Evolutionary conservation across 1,140 invertebrate species (phyloP), one percentile per base, ranked within the genome.

Genomic region (Stegodyphus mimosarum): DNA sequence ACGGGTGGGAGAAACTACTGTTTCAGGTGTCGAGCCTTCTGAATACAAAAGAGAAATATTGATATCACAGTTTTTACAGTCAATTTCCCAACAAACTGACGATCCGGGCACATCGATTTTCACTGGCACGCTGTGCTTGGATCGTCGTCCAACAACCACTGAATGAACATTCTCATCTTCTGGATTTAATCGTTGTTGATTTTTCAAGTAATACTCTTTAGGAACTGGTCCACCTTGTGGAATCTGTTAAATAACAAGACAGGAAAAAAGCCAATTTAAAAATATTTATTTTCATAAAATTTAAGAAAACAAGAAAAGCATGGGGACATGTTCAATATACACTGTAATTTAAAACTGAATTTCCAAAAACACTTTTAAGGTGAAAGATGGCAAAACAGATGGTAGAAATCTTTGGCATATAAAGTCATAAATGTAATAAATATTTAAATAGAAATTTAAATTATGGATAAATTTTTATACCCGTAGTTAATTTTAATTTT

Each of bases 201-300:
- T 84, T 7, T 18, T 67, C 55, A 92, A 91, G 90, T 96, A 94
- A 89, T 91, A 93, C 91, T 89, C 92, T 89, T 96, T 94, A 15
- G 96, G 95, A 33, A 98, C 92, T 90, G 95, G 95, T 6, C 95
- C 95, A 67, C 95, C 95, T 89, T 93, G 93, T 81, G 91, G 92
- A 74, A 95, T 92, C 94, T 95, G 85, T 89, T 11, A 11, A 50
- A 49, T 13, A 15, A 71, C n/a, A 60, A 60, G 55, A 60, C 55
- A 60, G 15, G 33, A 60, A 60, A 60, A 15, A 60, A 60, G 2
- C 1, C 33, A 1, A 33, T 33, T 33, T 33, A 1, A 33, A 33
- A 33, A 33, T 3, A 33, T 33, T 33, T 33, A 33, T 33, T 33
- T 33, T 3, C 33, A 33, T 33, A 33, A 33, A 33, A 33, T 33